These are phyloP conservation scores for Cheilosia grossa DNA, from an alignment of 2,888 invertebrate genomes.

Conservation along the genomic window DNA sequence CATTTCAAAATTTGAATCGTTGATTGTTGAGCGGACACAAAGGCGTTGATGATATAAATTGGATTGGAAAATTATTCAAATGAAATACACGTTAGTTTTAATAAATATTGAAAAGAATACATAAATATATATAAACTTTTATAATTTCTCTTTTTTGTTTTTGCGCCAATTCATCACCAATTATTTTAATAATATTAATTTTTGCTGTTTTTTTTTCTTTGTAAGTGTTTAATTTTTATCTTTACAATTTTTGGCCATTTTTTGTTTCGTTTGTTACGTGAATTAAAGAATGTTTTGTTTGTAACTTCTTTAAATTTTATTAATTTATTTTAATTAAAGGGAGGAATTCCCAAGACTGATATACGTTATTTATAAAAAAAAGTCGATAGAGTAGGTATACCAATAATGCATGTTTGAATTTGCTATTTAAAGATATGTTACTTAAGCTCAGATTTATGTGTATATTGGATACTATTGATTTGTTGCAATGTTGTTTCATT, in stretches of 20 bases:
- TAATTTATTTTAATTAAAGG: slow-evolving; percentile 54
- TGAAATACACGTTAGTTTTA: slow-evolving; percentile 69
- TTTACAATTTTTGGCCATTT: slow-evolving; percentile 67
- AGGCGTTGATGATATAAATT: slow-evolving; percentile 68
- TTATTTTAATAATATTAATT: slow-evolving; percentile 4
- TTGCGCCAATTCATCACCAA: slow-evolving; percentile 58
- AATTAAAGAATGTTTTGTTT: slow-evolving; percentile 42
- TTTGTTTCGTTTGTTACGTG: slow-evolving; percentile 20
- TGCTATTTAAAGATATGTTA: slow-evolving; percentile 1
- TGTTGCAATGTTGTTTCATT: slow-evolving; percentile 6
- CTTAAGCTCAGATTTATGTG: slow-evolving; percentile 25
- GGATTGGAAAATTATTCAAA: slow-evolving; percentile 71
- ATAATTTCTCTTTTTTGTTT: slow-evolving; percentile 71
- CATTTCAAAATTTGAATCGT: slow-evolving; percentile 46
- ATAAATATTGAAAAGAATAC: slow-evolving; percentile 66
- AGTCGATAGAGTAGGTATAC: slow-evolving; percentile 19
- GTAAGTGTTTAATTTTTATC: slow-evolving; percentile 36
- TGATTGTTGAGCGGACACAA: slow-evolving; percentile 65
- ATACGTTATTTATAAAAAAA: slow-evolving; percentile 45
- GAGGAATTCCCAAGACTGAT: slow-evolving; percentile 76
- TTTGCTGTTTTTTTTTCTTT: background rate
- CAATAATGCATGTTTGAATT: slow-evolving; percentile 13
- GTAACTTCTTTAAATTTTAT: slow-evolving; percentile 28
- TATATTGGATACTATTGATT: slow-evolving; percentile 3
- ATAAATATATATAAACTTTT: slow-evolving; percentile 65